Conservation (phyloP, 2,888 invertebrate species). For the Acronicta aceris region DNA sequence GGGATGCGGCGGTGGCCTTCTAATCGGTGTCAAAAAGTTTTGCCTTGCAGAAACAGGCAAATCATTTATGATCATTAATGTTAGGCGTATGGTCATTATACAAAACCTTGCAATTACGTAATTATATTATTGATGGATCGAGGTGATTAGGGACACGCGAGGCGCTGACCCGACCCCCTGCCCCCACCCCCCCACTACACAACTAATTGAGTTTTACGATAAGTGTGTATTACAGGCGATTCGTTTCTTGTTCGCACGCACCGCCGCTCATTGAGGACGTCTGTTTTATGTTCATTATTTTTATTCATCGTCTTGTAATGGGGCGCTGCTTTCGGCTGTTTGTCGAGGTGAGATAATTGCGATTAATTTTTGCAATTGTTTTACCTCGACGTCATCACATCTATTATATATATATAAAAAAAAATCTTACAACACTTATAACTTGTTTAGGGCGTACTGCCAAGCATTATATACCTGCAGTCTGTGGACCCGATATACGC, state of each 20-base stretch:
- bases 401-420: too few relatives aligned
- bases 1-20: conserved; percentile 27
- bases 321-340: conserved; percentile 3
- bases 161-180: conserved; percentile 22
- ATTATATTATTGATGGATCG: conserved; percentile 62
- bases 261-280: conserved; percentile 46
- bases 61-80: conserved; percentile 31
- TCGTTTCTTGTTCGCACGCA: conserved; percentile 27
- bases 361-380: conserved; percentile 2
- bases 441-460: too few relatives aligned
- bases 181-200: neutral
- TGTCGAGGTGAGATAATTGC: too few relatives aligned
- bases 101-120: conserved; percentile 55
- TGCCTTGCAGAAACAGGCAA: conserved; percentile 31
- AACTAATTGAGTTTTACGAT: conserved; percentile 8
- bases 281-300: conserved; percentile 17
- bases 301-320: conserved; percentile 15
- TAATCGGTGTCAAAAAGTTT: conserved; percentile 36
- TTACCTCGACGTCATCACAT: neutral
- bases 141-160: conserved; percentile 67
- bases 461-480: too few relatives aligned
- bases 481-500: too few relatives aligned
- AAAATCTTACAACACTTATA: too few relatives aligned
- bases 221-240: conserved; percentile 5
- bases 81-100: conserved; percentile 26